phyloP scores from a whole-genome alignment of 2,888 invertebrate genomes.

The Malacosoma neustria region DNA sequence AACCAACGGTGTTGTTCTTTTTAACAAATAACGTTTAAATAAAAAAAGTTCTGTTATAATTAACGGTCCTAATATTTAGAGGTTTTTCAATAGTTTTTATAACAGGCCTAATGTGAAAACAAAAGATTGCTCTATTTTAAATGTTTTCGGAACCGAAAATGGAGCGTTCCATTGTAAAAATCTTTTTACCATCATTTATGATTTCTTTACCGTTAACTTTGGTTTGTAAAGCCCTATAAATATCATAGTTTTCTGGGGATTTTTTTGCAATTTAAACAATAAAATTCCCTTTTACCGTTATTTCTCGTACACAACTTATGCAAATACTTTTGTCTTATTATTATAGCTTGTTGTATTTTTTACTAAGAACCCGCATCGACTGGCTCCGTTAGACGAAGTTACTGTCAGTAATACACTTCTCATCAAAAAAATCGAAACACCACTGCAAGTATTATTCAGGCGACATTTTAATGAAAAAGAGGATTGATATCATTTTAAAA shows the following conservation, averaged over 20 bases:
- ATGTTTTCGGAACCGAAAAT: slow-evolving; percentile 41
- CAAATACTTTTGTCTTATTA: too few species aligned
- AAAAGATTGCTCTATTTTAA: slow-evolving; percentile 51
- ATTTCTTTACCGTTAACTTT: slow-evolving; percentile 10
- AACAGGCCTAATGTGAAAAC: slow-evolving; percentile 15
- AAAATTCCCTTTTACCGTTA: neutral
- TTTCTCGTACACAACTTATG: too few species aligned
- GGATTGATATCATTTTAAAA: too few species aligned
- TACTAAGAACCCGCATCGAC: too few species aligned
- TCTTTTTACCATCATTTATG: slow-evolving; percentile 14
- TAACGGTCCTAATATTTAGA: slow-evolving; percentile 39
- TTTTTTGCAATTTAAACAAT: slow-evolving; percentile 1
- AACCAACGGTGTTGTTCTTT: too few species aligned
- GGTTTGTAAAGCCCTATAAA: slow-evolving; percentile 13
- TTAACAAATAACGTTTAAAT: too few species aligned
- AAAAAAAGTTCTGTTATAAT: slow-evolving; percentile 44
- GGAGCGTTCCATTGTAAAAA: slow-evolving; percentile 28
- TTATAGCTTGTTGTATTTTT: too few species aligned
- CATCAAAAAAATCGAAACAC: too few species aligned
- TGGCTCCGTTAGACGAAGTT: neutral
- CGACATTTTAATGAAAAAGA: too few species aligned
- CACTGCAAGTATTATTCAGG: too few species aligned
- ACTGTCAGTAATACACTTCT: too few species aligned
- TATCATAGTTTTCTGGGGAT: slow-evolving; percentile 8
- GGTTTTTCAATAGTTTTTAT: slow-evolving; percentile 8